Base-by-base conservation (phyloP, 2,113 vertebrate species). In the Hymenochirus boettgeri region DNA sequence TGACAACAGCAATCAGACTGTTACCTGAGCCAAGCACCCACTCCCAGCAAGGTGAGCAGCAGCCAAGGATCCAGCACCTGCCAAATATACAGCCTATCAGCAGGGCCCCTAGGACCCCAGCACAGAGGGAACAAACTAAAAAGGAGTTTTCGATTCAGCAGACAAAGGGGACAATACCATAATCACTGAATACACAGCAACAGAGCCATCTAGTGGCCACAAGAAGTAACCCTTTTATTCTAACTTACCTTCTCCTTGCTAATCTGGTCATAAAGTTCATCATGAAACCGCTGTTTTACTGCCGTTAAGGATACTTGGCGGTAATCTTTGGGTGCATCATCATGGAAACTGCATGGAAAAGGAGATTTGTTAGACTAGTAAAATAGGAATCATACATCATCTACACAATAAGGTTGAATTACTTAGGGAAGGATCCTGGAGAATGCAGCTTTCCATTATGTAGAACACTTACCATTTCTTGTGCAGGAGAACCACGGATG, bases 251-350 rank as follows among this genome's bases (percentile, higher is more conserved):
- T 80, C 22, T 96, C 92, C 73, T 86, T 93, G 70, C 93, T 90
- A 75, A 98, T 94, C 60, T 91, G 85, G 21, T 89, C 89, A 2
- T 90, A 95, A 23, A 80, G 77, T 18, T 93, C 89, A 31, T 98
- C 93, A 75, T 98, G 94, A 70, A 98, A 99, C 25, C 96, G 83
- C 61, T 99, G 96, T 61, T 92, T 96, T 3, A 98, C 94, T 0
- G 95, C 96, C 0, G 89, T 96, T 42, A 99, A 83, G 39, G 93
- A 92, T 23, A 96, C 88, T 2, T 97, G 92, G 69, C 96, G 82
- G 39, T 96, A 93, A 74, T 98, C 96, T 81, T 91, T 98, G 62
- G 96, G 96, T 58, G 89, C 80, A 15, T 96, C 91, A 1, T 92
- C 85, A 2, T 88, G 91, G 79, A 99, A 99, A 76, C 96, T 99